Evolutionary conservation across 2,888 invertebrate genomes (phyloP).

Genomic region (Eupithecia dodoneata): DNA sequence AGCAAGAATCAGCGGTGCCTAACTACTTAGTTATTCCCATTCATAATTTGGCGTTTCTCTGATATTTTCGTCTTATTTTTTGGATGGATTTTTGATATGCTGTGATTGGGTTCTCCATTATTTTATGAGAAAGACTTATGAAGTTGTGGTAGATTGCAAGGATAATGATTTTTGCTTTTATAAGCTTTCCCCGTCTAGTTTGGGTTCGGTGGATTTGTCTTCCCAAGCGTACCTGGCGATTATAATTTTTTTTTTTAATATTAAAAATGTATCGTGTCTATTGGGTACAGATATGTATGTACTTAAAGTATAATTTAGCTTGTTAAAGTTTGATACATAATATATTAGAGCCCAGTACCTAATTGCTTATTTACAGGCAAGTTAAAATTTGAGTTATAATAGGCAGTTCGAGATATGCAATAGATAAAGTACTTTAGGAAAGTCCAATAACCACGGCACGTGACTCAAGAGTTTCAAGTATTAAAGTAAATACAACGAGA

Average conservation of each 20-base stretch:
- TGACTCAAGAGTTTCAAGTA: constrained; percentile 48
- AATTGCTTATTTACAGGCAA: background rate
- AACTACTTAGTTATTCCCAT: constrained; percentile 30
- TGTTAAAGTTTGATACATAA: too few species aligned
- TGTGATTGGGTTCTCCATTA: background rate
- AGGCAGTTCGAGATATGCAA: background rate
- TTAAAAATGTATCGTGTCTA: background rate
- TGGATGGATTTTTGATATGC: background rate
- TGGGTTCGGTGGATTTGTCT: too few species aligned
- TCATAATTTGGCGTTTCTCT: constrained; percentile 18
- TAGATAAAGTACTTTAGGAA: constrained; percentile 5
- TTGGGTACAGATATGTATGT: background rate
- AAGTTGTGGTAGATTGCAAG: background rate
- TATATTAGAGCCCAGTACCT: too few species aligned
- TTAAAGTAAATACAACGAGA: constrained; percentile 56
- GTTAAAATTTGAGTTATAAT: background rate
- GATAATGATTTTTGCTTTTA: background rate
- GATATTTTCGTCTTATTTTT: background rate
- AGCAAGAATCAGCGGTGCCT: constrained; percentile 33
- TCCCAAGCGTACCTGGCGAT: too few species aligned
- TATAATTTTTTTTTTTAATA: too few species aligned
- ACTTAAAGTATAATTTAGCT: background rate
- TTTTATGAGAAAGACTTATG: background rate
- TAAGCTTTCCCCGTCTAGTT: too few species aligned
- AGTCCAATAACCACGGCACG: constrained; percentile 48